Conservation (phyloP, 64 coral and sea anemone genomes). For the Trachythela sp. region DNA sequence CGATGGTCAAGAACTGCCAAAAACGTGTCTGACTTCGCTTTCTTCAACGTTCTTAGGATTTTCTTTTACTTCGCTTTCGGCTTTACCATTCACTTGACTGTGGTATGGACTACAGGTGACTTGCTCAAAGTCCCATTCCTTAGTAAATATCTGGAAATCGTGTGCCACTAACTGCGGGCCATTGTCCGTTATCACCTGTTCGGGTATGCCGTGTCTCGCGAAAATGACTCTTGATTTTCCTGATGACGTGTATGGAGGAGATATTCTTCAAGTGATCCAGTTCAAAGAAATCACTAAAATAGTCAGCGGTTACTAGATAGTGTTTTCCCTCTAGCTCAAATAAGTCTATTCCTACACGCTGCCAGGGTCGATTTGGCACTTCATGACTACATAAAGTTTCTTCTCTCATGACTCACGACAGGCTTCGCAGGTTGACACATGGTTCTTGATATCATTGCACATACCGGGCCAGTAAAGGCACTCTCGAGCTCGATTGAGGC, state of each 20-base stretch:
- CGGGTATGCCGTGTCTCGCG: not conserved
- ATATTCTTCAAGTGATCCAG: not conserved
- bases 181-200: not conserved
- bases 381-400: not conserved
- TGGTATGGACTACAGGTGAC: no score
- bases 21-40: no score
- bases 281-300: not conserved
- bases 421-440: not conserved
- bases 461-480: slow-evolving; percentile 28
- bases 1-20: no score
- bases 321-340: not conserved
- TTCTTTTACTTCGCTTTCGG: no score
- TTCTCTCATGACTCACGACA: not conserved
- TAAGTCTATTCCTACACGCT: not conserved
- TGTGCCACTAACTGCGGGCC: not conserved
- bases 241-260: not conserved
- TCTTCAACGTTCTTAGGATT: no score
- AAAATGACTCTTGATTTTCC: not conserved
- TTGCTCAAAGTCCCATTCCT: no score
- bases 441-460: not conserved
- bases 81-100: no score
- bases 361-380: not conserved
- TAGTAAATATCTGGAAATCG: not conserved
- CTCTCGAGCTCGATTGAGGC: slow-evolving; percentile 31
- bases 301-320: not conserved